These are phyloP conservation scores for Anniella stebbinsi DNA, from an alignment of 2,797 vertebrate species.

Conservation along the genomic window DNA sequence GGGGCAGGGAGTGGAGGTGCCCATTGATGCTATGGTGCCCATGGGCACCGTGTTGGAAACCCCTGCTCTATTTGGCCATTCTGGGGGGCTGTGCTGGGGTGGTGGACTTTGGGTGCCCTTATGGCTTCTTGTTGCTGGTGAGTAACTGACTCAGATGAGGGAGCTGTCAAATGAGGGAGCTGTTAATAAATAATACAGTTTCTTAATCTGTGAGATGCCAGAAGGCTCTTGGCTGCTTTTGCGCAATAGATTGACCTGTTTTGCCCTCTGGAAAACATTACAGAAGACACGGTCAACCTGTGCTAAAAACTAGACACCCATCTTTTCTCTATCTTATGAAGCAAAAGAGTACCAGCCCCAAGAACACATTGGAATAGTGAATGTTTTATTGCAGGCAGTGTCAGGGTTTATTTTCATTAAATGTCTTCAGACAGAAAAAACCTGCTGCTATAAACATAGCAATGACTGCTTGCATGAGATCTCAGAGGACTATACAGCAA, in stretches of 20 bases:
- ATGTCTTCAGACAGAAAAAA: slow-evolving; percentile 41
- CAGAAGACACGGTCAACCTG: background rate
- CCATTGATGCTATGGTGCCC: no score
- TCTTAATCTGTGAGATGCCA: background rate
- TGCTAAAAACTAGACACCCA: background rate
- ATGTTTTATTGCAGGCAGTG: background rate
- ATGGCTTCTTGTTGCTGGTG: background rate
- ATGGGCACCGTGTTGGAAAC: no score
- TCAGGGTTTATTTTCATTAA: slow-evolving; percentile 35
- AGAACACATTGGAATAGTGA: background rate
- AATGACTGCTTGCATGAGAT: slow-evolving; percentile 34
- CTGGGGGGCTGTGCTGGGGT: no score
- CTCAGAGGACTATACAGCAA: slow-evolving; percentile 22
- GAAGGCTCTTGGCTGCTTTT: background rate
- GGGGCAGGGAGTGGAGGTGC: no score
- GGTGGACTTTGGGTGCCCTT: background rate
- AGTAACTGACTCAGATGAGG: no score
- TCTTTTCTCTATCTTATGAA: background rate
- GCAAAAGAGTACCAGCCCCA: background rate
- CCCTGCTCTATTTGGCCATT: no score
- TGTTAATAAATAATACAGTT: background rate
- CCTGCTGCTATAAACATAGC: slow-evolving; percentile 31
- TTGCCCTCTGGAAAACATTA: background rate
- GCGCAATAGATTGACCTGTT: background rate
- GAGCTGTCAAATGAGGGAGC: background rate